A percentile compares a stretch with the other conserved stretches of the same genome.
These are phyloP conservation scores for Phaenicophaeus curvirostris DNA, from an alignment of 2,797 vertebrate species.

Conservation along the genomic window DNA sequence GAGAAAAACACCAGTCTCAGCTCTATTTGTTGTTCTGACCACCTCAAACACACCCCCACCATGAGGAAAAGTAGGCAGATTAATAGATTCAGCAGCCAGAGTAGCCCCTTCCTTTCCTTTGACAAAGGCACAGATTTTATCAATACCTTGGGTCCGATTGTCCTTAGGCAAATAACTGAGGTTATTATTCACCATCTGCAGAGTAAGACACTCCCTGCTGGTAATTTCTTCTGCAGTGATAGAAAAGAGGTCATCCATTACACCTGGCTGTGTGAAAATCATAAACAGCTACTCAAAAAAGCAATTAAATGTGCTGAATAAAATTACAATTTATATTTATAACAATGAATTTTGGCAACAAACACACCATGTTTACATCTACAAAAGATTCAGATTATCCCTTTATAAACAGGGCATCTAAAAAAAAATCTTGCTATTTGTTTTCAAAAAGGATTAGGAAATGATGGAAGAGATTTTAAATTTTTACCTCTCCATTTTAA, in stretches of 20 bases:
- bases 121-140: not conserved
- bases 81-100: not conserved
- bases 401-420: not conserved
- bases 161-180: not conserved
- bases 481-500: conserved; percentile 6
- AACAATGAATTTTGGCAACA: not conserved
- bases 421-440: not conserved
- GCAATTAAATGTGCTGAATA: not conserved
- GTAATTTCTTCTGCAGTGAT: not conserved
- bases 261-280: not conserved
- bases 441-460: not conserved
- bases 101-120: not conserved
- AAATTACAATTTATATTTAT: not conserved
- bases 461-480: not conserved
- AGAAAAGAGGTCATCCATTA: not conserved
- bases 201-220: not conserved
- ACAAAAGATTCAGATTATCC: not conserved
- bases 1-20: not conserved
- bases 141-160: not conserved
- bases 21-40: not conserved
- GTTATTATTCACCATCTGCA: not conserved
- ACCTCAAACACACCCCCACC: not conserved
- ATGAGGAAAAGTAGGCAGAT: not conserved
- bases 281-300: not conserved
- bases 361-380: not conserved